phyloP scores from a whole-genome alignment of 2,888 invertebrate genomes.

The Troilus luridus region DNA sequence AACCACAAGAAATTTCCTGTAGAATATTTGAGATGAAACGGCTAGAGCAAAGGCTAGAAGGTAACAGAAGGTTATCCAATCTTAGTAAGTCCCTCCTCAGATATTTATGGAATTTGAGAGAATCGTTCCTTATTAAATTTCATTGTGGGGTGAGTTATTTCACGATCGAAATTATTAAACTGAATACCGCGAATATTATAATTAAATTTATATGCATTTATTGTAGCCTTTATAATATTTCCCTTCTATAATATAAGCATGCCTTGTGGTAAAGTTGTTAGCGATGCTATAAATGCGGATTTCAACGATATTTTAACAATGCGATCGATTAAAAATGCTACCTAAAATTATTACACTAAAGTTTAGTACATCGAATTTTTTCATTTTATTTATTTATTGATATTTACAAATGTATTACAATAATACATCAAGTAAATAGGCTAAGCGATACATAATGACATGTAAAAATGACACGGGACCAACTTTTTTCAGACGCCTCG shows the following conservation, averaged over 20 bases:
- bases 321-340: too few species aligned
- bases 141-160: conserved; percentile 12
- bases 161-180: conserved; percentile 22
- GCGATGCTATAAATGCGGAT: too few species aligned
- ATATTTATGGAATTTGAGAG: conserved; percentile 38
- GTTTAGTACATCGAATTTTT: too few species aligned
- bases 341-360: too few species aligned
- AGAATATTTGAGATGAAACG: neutral
- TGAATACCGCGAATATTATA: conserved; percentile 26
- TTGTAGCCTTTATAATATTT: neutral
- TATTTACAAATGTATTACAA: too few species aligned
- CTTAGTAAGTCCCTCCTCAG: neutral
- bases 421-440: too few species aligned
- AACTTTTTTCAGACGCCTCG: too few species aligned
- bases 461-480: too few species aligned
- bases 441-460: too few species aligned
- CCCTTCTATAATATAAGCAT: neutral
- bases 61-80: conserved; percentile 26
- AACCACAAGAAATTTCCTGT: neutral
- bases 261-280: neutral
- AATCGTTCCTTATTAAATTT: conserved; percentile 27
- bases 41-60: neutral
- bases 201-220: conserved; percentile 6
- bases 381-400: too few species aligned
- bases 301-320: too few species aligned